A percentile compares a stretch with the other conserved stretches of the same genome.
phyloP scores from a whole-genome alignment of 2,888 invertebrate genomes.

The Microctonus aethiopoides region DNA sequence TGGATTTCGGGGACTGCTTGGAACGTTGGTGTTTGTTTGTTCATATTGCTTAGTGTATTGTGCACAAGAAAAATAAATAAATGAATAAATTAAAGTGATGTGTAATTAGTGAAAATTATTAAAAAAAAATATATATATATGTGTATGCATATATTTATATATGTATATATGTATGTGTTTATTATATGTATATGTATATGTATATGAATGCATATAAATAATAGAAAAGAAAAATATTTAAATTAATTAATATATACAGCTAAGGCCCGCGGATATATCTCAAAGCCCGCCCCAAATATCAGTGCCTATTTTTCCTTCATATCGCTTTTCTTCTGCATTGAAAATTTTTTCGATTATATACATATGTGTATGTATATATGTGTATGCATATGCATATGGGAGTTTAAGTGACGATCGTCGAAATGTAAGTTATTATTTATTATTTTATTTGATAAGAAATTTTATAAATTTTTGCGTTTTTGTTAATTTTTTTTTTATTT shows the following conservation, averaged over 20 bases:
- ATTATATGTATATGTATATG: neutral
- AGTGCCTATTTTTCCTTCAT: constrained; percentile 46
- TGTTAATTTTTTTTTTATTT: neutral
- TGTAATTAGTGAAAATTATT: neutral
- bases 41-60: constrained; percentile 30
- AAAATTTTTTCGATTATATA: constrained; percentile 33
- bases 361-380: constrained; percentile 19
- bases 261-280: constrained; percentile 40
- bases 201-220: neutral
- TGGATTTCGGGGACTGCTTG: constrained; percentile 31
- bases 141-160: neutral
- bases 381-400: constrained; percentile 13
- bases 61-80: neutral
- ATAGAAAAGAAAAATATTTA: constrained; percentile 20
- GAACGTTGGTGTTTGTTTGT: constrained; percentile 14
- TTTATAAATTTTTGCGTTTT: neutral
- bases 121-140: neutral
- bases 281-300: constrained; percentile 47
- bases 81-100: neutral
- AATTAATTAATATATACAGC: constrained; percentile 28
- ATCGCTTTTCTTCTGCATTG: constrained; percentile 36
- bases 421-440: constrained; percentile 30
- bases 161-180: neutral
- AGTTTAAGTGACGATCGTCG: constrained; percentile 21
- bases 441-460: neutral